Conservation (phyloP, 2,888 invertebrate species). For the Leucozona laternaria region DNA sequence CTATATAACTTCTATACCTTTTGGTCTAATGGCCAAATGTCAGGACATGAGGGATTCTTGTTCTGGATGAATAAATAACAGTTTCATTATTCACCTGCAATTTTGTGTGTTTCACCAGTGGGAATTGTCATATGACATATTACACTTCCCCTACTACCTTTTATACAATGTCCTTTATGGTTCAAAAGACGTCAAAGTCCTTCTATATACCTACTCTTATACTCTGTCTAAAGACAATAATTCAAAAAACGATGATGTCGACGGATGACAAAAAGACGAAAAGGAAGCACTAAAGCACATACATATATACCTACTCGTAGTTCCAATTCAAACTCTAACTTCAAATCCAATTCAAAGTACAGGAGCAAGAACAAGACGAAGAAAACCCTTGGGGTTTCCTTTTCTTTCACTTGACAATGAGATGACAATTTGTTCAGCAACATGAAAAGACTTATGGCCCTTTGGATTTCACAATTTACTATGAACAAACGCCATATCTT, state of each 20-base stretch:
- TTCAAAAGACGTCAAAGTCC: constrained; percentile 64
- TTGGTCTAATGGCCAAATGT: constrained; percentile 1
- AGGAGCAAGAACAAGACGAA: constrained; percentile 35
- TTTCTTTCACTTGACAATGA: constrained; percentile 65
- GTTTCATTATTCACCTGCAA: constrained; percentile 64
- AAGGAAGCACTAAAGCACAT: not conserved
- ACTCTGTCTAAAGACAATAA: constrained; percentile 43
- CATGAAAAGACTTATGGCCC: constrained; percentile 71
- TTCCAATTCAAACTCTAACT: not conserved
- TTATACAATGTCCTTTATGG: not conserved
- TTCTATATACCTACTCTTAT: constrained; percentile 32
- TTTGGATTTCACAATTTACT: constrained; percentile 54
- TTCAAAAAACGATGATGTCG: constrained; percentile 40
- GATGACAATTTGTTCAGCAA: constrained; percentile 74
- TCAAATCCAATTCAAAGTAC: constrained; percentile 8
- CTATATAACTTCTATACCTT: not conserved
- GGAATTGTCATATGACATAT: constrained; percentile 57
- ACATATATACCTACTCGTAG: not conserved
- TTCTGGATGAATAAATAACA: constrained; percentile 61
- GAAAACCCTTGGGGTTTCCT: constrained; percentile 55
- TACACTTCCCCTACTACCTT: constrained; percentile 15
- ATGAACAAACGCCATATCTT: constrained; percentile 27
- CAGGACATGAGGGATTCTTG: constrained; percentile 57
- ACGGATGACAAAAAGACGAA: not conserved
- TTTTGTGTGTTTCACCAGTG: constrained; percentile 48